Base-by-base conservation (phyloP, 1,140 invertebrate species). In the Drosophila pseudoananassae region DNA sequence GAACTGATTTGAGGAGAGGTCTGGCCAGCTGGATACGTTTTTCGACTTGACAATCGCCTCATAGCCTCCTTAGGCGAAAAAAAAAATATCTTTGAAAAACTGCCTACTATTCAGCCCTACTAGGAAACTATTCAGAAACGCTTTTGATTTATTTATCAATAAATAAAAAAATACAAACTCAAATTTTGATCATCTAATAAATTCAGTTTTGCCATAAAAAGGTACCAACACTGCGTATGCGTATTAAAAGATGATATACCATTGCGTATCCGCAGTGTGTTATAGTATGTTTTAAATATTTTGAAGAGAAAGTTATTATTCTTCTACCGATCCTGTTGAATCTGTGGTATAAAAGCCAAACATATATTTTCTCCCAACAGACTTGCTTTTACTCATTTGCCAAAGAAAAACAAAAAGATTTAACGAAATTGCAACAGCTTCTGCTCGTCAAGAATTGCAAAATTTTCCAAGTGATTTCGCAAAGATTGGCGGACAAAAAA, bases 1-100 rank as follows among this genome's bases (percentile, higher is more conserved):
- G 57, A 75, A 74, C 61, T 68, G 56, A 60, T 38, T 50, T 56
- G 31, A 29, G 36, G 50, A 56, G 40, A 50, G 38, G 38, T 36
- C 14, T 49, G 10, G n/a, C 17, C 43, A 20, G 17, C 15, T 7
- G 33, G 23, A 9, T 20, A 6, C 10, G 4, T 27, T 36, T 57
- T 29, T 61, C 43, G 56, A 14, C 61, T 57, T 78, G 82, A 85
- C 82, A 87, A 40, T 57, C 23, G 36, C 33, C 25, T 43, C 82
- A 17, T 17, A 54, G 82, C 65, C 75, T 17, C 50, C 65, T 49
- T 56, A 29, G 50, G 49, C 49, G 43, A 33, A 15, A 15, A 9
- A 15, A 9, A 1, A 33, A 7, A 53, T 12, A 12, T 7, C 27
- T 55, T n/a, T 8, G 31, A 8, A 38, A 46, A 23, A 54, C 65